Evolutionary conservation across 2,888 invertebrate species (phyloP), one percentile per base, ranked within the genome.

Genomic region (Meloe dianella): DNA sequence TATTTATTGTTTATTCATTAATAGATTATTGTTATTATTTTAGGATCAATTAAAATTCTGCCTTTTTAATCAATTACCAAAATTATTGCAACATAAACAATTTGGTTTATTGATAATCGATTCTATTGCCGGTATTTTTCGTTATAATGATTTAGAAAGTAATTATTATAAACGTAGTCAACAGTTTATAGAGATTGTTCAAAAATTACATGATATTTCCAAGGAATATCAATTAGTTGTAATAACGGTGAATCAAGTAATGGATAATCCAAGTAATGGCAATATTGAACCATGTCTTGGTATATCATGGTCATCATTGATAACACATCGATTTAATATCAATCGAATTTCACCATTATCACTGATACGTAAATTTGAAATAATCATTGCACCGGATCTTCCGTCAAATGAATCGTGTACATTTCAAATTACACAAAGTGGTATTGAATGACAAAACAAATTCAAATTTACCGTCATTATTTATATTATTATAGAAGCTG

Each of bases 91-190:
- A 51, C 56, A 51, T n/a, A 76, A 73, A 71, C 64, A 69, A 61
- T 69, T 79, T 29, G 89, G 89, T 6, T 81, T 93, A 57, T 83
- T 93, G 64, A 81, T 93, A 10, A 85, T 93, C 20, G 93, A 93
- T 80, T 92, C 92, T 0, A 89, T 93, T 67, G 91, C 92, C 10
- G 92, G 90, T 1, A 83, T 90, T 35, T 92, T 90, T 81, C 85
- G 91, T 35, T 85, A 86, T 57, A 84, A 85, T 61, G 82, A 84
- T n/a, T 84, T 86, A 63, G 80, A 84, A 61, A 79, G 81, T 51
- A 82, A 85, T 73, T 85, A 84, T 66, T 75, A 78, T 1, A 74
- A 78, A 27, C 84, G 91, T 73, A 87, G 89, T 1, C 84, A 85
- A 56, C 86, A 88, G 68, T 85, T 91, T 75, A 84, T 88, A 65